Percentiles rank a stretch among this genome's conserved stretches.
phyloP scores from a whole-genome alignment of 2,113 vertebrate species.

The Gadus macrocephalus region DNA sequence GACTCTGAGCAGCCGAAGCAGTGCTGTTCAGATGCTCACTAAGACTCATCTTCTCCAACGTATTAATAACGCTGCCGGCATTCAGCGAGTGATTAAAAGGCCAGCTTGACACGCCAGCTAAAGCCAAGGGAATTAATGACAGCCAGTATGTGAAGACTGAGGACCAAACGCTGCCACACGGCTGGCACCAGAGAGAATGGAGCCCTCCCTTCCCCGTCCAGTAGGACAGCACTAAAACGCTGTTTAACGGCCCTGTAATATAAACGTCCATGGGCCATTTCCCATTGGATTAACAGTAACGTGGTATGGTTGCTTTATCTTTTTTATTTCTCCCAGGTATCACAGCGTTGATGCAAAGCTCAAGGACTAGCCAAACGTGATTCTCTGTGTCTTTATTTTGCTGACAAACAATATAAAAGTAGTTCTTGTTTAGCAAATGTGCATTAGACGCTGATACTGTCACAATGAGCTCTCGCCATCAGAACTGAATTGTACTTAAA shows the following conservation, averaged over 20 bases:
- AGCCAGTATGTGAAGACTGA: slow-evolving; percentile 1
- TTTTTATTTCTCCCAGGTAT: too few relatives aligned
- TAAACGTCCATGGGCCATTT: neutral
- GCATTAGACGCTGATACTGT: too few relatives aligned
- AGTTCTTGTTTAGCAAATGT: too few relatives aligned
- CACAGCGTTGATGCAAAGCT: too few relatives aligned
- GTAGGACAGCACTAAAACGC: neutral
- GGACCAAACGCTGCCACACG: neutral
- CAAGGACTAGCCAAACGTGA: too few relatives aligned
- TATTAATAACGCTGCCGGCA: slow-evolving; percentile 58
- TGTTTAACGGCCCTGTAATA: neutral
- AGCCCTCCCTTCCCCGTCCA: too few relatives aligned
- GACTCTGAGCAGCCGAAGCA: slow-evolving; percentile 25
- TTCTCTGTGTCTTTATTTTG: too few relatives aligned
- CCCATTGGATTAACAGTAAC: too few relatives aligned
- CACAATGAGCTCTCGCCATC: too few relatives aligned
- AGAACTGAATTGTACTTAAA: too few relatives aligned
- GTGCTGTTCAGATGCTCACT: slow-evolving; percentile 20
- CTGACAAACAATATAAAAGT: too few relatives aligned
- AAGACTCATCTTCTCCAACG: slow-evolving; percentile 48
- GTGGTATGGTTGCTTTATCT: too few relatives aligned
- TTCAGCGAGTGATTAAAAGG: slow-evolving; percentile 65
- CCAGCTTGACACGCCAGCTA: slow-evolving; percentile 60
- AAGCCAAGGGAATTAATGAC: slow-evolving; percentile 38
- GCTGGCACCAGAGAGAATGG: neutral